Percentiles rank a stretch among this genome's conserved stretches.
Conservation (phyloP, 2,888 invertebrate species). For the Hololepta plana region DNA sequence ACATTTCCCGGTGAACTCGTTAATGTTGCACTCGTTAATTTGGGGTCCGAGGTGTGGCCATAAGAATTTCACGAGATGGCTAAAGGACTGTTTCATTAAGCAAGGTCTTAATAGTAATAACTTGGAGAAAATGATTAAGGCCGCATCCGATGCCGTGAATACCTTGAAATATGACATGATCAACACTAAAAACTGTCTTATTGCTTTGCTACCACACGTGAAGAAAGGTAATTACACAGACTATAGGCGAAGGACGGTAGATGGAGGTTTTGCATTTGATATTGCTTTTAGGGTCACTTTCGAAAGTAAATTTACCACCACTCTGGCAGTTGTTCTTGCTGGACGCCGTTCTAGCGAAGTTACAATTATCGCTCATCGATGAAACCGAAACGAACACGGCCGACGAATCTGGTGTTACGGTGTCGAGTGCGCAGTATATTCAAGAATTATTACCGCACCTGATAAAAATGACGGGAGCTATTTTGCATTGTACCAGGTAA, state of each 20-base stretch:
- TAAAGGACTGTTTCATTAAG: slow-evolving; percentile 79
- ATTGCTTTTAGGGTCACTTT: slow-evolving; percentile 16
- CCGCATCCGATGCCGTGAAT: slow-evolving; percentile 52
- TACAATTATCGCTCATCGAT: slow-evolving; percentile 43
- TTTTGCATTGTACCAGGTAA: slow-evolving; percentile 41
- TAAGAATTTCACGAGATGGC: slow-evolving; percentile 73
- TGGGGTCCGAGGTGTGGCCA: slow-evolving; percentile 80
- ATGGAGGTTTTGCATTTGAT: background rate
- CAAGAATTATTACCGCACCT: slow-evolving; percentile 49
- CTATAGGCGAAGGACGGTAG: no score
- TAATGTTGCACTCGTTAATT: slow-evolving; percentile 64
- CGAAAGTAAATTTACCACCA: slow-evolving; percentile 38
- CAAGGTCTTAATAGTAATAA: slow-evolving; percentile 78
- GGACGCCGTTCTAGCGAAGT: slow-evolving; percentile 57
- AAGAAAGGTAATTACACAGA: slow-evolving; percentile 22
- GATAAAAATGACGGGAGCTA: slow-evolving; percentile 42
- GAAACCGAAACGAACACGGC: slow-evolving; percentile 25
- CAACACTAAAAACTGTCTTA: slow-evolving; percentile 41
- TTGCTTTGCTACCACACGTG: slow-evolving; percentile 31
- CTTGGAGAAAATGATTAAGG: slow-evolving; percentile 51
- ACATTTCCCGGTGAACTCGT: slow-evolving; percentile 45
- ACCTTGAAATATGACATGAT: slow-evolving; percentile 39
- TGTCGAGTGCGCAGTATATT: slow-evolving; percentile 25
- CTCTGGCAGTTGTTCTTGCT: slow-evolving; percentile 56
- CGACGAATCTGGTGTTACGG: slow-evolving; percentile 19